phyloP scores from a whole-genome alignment of 2,113 vertebrate species.

The Ifrita kowaldi region DNA sequence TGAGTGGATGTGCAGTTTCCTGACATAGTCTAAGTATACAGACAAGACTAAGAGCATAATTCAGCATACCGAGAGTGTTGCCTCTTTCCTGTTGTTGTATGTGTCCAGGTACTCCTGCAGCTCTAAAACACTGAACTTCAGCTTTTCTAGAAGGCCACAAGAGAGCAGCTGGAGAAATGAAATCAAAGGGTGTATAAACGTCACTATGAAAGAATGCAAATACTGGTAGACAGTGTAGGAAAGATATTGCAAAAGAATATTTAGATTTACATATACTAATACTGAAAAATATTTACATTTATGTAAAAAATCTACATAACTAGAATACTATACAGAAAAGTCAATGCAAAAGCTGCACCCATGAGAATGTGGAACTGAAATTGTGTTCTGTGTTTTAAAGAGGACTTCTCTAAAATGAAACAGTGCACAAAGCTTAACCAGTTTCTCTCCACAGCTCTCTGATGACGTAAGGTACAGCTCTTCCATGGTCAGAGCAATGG shows the following conservation, averaged over 20 bases:
- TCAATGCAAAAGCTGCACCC: background rate
- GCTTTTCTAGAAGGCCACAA: constrained; percentile 94
- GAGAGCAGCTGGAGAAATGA: constrained; percentile 86
- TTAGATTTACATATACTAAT: background rate
- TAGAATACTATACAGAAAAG: background rate
- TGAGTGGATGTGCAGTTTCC: background rate
- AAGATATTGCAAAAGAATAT: background rate
- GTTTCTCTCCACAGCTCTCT: background rate
- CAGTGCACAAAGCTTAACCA: background rate
- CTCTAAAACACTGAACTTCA: constrained; percentile 97
- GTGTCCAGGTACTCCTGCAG: constrained; percentile 98
- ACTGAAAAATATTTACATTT: background rate
- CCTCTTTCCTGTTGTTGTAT: constrained; percentile 92
- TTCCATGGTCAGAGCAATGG: background rate
- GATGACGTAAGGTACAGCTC: background rate
- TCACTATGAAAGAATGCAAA: background rate
- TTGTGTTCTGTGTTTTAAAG: background rate
- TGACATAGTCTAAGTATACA: background rate
- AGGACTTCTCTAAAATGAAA: background rate
- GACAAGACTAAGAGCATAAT: background rate
- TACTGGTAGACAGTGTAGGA: background rate
- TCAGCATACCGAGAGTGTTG: constrained; percentile 86
- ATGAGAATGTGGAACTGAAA: background rate
- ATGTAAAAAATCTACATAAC: background rate
- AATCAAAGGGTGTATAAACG: background rate